Percentiles rank a stretch among this genome's conserved stretches.
Conservation (phyloP, 2,888 invertebrate species). For the Philereme transversata region DNA sequence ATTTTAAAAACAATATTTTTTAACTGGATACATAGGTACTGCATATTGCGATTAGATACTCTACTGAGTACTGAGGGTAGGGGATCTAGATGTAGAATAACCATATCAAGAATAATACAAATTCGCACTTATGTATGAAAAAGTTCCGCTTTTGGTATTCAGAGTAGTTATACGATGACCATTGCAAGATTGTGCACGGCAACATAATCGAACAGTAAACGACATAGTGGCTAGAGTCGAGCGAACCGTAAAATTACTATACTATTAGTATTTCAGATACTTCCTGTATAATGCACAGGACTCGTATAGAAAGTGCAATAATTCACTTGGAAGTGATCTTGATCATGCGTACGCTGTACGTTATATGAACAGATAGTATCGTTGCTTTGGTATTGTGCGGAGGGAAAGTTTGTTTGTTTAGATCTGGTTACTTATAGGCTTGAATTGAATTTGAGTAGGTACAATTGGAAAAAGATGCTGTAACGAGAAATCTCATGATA, state of each 20-base stretch:
- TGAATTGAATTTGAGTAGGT: constrained; percentile 1
- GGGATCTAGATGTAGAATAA: too few relatives aligned
- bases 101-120: too few relatives aligned
- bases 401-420: constrained; percentile 36
- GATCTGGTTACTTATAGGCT: constrained; percentile 10
- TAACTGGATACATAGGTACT: too few relatives aligned
- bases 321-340: constrained; percentile 50
- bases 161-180: neutral
- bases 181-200: neutral
- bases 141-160: neutral
- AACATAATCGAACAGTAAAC: constrained; percentile 11
- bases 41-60: too few relatives aligned
- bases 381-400: constrained; percentile 28
- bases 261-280: constrained; percentile 39
- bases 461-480: constrained; percentile 6
- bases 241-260: constrained; percentile 29
- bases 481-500: constrained; percentile 7
- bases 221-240: neutral
- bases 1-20: too few relatives aligned
- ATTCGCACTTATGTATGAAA: neutral
- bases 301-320: constrained; percentile 50
- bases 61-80: too few relatives aligned
- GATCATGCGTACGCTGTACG: constrained; percentile 35
- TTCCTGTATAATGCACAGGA: constrained; percentile 48
- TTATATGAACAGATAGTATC: constrained; percentile 33